Evolutionary conservation across 1,140 invertebrate genomes (phyloP).

Genomic region (Bombus consobrinus): DNA sequence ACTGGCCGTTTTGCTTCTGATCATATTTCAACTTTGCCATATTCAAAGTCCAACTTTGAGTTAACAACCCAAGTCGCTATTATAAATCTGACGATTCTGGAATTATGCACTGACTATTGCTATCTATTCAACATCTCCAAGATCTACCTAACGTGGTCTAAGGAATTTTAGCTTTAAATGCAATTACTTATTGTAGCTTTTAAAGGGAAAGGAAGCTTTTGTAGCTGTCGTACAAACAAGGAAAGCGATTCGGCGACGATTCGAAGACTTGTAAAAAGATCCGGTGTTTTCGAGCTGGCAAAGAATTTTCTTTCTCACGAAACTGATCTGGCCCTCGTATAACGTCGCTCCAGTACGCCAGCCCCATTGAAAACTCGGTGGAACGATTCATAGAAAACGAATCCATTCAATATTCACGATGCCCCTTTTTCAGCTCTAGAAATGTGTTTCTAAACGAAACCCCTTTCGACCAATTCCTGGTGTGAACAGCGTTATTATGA

Average conservation of each 20-base stretch:
- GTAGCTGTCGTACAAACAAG: not conserved
- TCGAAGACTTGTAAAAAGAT: not conserved
- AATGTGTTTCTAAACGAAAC: slow-evolving; percentile 34
- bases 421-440: slow-evolving; percentile 43
- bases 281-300: not conserved
- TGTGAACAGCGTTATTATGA: slow-evolving; percentile 32
- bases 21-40: not conserved
- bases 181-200: not conserved
- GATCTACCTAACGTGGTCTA: no score
- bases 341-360: not conserved
- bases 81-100: not conserved
- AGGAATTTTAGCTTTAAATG: not conserved
- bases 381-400: slow-evolving; percentile 59
- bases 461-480: slow-evolving; percentile 45
- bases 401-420: slow-evolving; percentile 67
- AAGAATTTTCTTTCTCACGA: slow-evolving; percentile 63
- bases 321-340: slow-evolving; percentile 47
- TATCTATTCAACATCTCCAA: no score
- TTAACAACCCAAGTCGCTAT: not conserved
- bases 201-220: not conserved
- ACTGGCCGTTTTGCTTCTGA: not conserved
- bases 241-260: not conserved
- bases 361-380: slow-evolving; percentile 43
- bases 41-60: not conserved
- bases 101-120: no score